Evolutionary conservation across 1,140 invertebrate genomes (phyloP), one percentile per base, ranked within the genome.

Genomic region (Dendroctonus valens): DNA sequence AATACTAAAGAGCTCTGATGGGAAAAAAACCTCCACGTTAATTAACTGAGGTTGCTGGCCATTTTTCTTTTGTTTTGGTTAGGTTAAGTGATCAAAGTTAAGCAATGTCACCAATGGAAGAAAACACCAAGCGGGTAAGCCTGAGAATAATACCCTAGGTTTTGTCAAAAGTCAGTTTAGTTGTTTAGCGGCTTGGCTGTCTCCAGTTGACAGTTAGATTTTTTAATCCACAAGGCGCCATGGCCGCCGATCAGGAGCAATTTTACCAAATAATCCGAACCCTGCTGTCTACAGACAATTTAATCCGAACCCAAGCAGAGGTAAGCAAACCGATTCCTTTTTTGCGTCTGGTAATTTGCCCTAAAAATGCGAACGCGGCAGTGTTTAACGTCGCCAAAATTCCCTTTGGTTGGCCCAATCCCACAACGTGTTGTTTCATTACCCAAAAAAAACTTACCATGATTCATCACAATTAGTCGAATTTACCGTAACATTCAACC

Each of bases 261-360:
- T 94, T 95, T 85, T 87, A 90, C 80, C 86, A 90, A 78, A 86
- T 97, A 76, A 81, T 96, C 74, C 85, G 83, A 78, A 90, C 88
- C 76, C 84, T 96, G 76, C 84, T 95, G 78, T 93, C 89, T 73
- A 85, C 88, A 70, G 93, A 96, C 82, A 96, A 96, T 81, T 89
- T 92, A 74, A 87, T 88, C 69, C 84, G 94, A 73, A 85, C 87
- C 58, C 87, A 91, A 78, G 91, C 93, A 65, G 94, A 97, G 89
- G 93, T 95, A 84, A 80, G 83, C 84, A 58, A n/a, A 53, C 46
- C 8, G 12, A 40, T 62, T 46, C 14, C 5, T 41, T 40, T 12
- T 46, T 46, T 67, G 39, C 42, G 11, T 7, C 7, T 6, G 14
- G 15, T 54, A 59, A 64, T 53, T 63, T n/a, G 11, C 7, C 38